Evolutionary conservation across 2,113 vertebrate species (phyloP).

Genomic region (Lycaon pictus): DNA sequence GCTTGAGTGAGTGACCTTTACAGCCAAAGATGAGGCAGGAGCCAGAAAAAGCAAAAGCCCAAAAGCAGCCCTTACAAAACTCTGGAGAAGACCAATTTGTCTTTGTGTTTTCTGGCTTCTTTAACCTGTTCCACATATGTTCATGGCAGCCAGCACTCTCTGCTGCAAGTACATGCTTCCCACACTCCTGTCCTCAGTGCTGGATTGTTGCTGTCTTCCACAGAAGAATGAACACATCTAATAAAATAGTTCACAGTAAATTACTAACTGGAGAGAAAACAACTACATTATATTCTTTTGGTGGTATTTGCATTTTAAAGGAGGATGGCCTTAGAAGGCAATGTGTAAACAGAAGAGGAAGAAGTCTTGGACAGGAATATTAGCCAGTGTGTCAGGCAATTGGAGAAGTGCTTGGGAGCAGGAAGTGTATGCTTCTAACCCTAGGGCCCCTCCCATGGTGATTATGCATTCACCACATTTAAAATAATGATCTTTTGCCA

Average conservation of each 20-base stretch:
- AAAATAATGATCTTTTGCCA: neutral
- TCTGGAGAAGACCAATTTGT: neutral
- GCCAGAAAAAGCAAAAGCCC: neutral
- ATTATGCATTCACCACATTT: neutral
- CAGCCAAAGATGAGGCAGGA: neutral
- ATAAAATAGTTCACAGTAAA: neutral
- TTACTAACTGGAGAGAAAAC: neutral
- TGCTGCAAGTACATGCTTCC: neutral
- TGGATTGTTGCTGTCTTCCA: neutral
- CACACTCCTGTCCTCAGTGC: neutral
- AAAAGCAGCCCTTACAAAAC: neutral
- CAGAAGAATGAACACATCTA: neutral
- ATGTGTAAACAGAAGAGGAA: neutral
- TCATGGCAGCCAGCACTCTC: neutral
- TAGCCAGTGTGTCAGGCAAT: neutral
- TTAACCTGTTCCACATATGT: neutral
- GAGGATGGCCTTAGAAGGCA: neutral
- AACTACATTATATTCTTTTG: neutral
- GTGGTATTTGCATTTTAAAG: conserved; percentile 30
- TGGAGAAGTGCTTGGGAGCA: neutral
- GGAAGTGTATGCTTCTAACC: neutral
- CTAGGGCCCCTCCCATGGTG: neutral
- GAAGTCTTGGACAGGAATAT: neutral
- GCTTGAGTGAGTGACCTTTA: neutral
- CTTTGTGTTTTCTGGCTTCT: conserved; percentile 13